phyloP scores from a whole-genome alignment of 2,888 invertebrate species.

The Fragum whitleyi region DNA sequence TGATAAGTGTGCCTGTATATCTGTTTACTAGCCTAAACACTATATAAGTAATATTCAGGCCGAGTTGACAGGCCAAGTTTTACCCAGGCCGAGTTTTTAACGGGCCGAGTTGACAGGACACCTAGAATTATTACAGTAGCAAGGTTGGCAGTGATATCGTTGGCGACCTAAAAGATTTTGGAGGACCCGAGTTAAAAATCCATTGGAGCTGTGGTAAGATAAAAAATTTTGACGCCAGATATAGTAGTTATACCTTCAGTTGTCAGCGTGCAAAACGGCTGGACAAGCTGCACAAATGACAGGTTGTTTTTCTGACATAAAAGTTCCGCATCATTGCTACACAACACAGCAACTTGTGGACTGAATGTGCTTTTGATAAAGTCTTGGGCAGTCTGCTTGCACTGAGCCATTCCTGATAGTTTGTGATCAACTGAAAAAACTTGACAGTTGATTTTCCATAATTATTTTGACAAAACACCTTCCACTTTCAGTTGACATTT shows the following conservation, averaged over 20 bases:
- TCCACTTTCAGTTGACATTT: constrained; percentile 15
- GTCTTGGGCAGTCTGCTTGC: constrained; percentile 87
- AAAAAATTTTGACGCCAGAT: too few relatives aligned
- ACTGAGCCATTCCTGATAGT: constrained; percentile 84
- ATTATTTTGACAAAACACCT: constrained; percentile 29
- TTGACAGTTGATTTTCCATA: constrained; percentile 16
- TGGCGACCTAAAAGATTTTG: too few relatives aligned
- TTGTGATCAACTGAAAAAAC: neutral
- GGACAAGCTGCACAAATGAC: constrained; percentile 94
- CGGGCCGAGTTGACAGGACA: too few relatives aligned
- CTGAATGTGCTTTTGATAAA: constrained; percentile 96
- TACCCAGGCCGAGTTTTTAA: too few relatives aligned
- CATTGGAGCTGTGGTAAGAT: too few relatives aligned
- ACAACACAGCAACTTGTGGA: constrained; percentile 94
- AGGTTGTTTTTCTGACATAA: constrained; percentile 96
- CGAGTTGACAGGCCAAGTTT: too few relatives aligned
- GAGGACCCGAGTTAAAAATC: too few relatives aligned
- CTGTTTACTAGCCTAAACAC: too few relatives aligned
- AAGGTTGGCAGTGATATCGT: too few relatives aligned
- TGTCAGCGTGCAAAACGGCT: constrained; percentile 93
- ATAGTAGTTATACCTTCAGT: constrained; percentile 87
- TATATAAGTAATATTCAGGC: too few relatives aligned
- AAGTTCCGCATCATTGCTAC: constrained; percentile 93
- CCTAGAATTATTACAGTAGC: too few relatives aligned
- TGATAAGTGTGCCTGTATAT: too few relatives aligned